Evolutionary conservation across 2,113 vertebrate species (phyloP).

Genomic region (Psammodynastes pulverulentus): DNA sequence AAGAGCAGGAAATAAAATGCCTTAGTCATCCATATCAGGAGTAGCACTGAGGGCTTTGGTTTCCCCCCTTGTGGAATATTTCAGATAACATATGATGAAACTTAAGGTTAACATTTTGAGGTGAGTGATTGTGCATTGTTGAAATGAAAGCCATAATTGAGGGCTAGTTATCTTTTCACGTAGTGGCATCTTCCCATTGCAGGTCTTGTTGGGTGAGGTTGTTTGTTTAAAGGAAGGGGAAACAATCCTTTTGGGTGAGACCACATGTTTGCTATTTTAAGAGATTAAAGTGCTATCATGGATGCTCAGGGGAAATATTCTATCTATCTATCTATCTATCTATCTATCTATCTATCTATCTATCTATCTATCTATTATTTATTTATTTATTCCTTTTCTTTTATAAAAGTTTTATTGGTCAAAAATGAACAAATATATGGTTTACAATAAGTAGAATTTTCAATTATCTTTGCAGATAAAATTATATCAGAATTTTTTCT

Average conservation of each 20-base stretch:
- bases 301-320: neutral
- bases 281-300: neutral
- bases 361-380: too few species aligned
- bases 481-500: too few species aligned
- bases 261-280: too few species aligned
- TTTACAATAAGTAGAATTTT: too few species aligned
- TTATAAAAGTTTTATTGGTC: too few species aligned
- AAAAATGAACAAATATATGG: too few species aligned
- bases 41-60: neutral
- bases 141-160: neutral
- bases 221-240: neutral
- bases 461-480: too few species aligned
- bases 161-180: neutral
- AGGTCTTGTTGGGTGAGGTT: neutral
- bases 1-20: neutral
- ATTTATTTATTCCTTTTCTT: neutral
- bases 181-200: neutral
- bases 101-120: neutral
- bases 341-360: neutral
- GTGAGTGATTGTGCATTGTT: neutral
- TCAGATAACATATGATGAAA: neutral
- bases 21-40: neutral
- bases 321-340: too few species aligned
- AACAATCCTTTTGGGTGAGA: too few species aligned
- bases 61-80: neutral